phyloP scores from a whole-genome alignment of 2,888 invertebrate genomes.

The Hyles lineata region DNA sequence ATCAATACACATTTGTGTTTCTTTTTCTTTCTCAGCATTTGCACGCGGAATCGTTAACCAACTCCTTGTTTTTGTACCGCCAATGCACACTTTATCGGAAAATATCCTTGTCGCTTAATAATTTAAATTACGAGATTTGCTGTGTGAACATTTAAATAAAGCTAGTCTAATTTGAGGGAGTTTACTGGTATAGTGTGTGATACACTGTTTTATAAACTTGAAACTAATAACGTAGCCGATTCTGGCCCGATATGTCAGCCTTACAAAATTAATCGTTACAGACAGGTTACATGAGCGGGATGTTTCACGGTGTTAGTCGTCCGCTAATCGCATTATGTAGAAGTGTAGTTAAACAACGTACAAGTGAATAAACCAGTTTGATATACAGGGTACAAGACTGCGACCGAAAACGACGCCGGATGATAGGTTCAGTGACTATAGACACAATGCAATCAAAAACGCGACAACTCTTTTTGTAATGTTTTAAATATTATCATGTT shows the following conservation, averaged over 20 bases:
- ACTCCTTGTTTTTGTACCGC: not conserved
- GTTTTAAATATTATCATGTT: too few relatives aligned
- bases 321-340: conserved; percentile 9
- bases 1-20: conserved; percentile 4
- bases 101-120: not conserved
- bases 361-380: not conserved
- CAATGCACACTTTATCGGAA: not conserved
- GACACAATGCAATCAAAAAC: too few relatives aligned
- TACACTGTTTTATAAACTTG: too few relatives aligned
- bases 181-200: too few relatives aligned
- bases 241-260: not conserved
- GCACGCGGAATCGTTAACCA: conserved; percentile 8
- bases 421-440: too few relatives aligned
- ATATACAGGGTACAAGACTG: too few relatives aligned
- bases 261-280: not conserved
- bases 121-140: not conserved
- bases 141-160: not conserved
- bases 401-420: too few relatives aligned
- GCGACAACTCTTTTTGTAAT: too few relatives aligned
- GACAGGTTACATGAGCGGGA: not conserved
- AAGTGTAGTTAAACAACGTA: not conserved
- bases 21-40: not conserved
- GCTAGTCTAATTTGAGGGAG: not conserved
- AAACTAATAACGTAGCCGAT: too few relatives aligned
- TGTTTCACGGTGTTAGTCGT: not conserved